A percentile compares a stretch with the other conserved stretches of the same genome.
Conservation (phyloP, 1,140 invertebrate genomes). For the Aphelinus atriplicis region DNA sequence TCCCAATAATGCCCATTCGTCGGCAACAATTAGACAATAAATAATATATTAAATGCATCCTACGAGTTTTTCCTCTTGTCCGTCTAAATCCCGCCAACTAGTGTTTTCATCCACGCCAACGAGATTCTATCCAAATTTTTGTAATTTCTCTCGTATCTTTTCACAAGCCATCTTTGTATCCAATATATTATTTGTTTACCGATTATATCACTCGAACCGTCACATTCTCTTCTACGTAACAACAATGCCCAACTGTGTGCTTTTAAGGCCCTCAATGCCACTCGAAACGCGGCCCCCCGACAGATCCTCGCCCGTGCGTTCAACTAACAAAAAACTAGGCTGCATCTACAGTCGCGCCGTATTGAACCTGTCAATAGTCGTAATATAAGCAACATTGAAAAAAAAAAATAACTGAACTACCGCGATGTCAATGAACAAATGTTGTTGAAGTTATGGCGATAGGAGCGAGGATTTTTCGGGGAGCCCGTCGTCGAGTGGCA, state of each 20-base stretch:
- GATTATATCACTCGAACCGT: slow-evolving; percentile 57
- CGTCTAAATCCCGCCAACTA: slow-evolving; percentile 22
- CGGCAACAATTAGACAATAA: slow-evolving; percentile 65
- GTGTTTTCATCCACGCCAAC: background rate
- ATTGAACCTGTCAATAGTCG: background rate
- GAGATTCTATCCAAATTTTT: too few relatives aligned
- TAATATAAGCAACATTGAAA: slow-evolving; percentile 1
- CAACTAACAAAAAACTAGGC: too few relatives aligned
- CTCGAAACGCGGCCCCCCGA: slow-evolving; percentile 40
- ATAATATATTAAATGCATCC: slow-evolving; percentile 61
- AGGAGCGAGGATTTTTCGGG: background rate
- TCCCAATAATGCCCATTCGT: slow-evolving; percentile 64
- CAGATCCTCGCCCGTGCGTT: slow-evolving; percentile 35
- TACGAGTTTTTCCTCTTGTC: slow-evolving; percentile 43
- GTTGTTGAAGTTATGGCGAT: slow-evolving; percentile 5
- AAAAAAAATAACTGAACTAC: background rate
- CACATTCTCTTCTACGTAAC: slow-evolving; percentile 52
- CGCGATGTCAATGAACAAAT: background rate
- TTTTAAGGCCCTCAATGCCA: slow-evolving; percentile 62
- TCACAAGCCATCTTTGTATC: slow-evolving; percentile 28
- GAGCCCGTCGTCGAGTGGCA: background rate
- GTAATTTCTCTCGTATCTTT: too few relatives aligned
- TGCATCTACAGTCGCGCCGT: background rate
- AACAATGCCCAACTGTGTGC: slow-evolving; percentile 66
- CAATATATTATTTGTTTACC: slow-evolving; percentile 59